Percentiles rank a stretch among this genome's conserved stretches.
phyloP scores from a whole-genome alignment of 1,140 invertebrate species.

The Lepidurus arcticus region DNA sequence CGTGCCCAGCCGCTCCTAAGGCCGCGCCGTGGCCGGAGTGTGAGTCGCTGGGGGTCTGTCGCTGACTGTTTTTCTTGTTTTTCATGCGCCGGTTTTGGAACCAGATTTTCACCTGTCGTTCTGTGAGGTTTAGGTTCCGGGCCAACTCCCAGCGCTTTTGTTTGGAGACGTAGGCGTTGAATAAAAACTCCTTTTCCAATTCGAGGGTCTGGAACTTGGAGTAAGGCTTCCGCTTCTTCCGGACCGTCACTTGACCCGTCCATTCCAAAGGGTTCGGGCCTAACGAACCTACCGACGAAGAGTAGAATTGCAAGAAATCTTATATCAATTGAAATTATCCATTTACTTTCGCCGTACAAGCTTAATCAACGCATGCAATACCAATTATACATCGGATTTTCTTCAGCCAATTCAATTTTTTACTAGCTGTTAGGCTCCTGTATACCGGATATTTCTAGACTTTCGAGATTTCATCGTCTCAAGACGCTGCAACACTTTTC shows the following conservation, averaged over 20 bases:
- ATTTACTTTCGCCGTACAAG: slow-evolving; percentile 11
- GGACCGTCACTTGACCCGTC: slow-evolving; percentile 83
- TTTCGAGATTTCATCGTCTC: not conserved
- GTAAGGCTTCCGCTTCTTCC: slow-evolving; percentile 96
- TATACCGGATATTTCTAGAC: not conserved
- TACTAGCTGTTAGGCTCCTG: not conserved
- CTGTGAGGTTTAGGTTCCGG: slow-evolving; percentile 83
- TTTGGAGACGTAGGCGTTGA: slow-evolving; percentile 93
- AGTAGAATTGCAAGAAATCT: slow-evolving; percentile 27
- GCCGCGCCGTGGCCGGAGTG: slow-evolving; percentile 31
- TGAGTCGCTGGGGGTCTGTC: slow-evolving; percentile 53
- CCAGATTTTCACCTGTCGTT: slow-evolving; percentile 87
- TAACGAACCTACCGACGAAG: slow-evolving; percentile 50
- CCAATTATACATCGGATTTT: not conserved
- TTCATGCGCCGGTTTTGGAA: slow-evolving; percentile 99
- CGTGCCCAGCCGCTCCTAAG: not conserved
- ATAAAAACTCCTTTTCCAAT: slow-evolving; percentile 94
- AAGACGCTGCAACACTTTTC: too few relatives aligned
- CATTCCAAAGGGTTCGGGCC: slow-evolving; percentile 78
- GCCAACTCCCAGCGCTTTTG: slow-evolving; percentile 95
- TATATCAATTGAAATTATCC: slow-evolving; percentile 30
- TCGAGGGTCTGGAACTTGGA: slow-evolving; percentile 94
- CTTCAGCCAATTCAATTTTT: not conserved
- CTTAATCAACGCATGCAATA: not conserved
- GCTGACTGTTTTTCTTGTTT: slow-evolving; percentile 94